Percentiles rank a stretch among this genome's conserved stretches.
Conservation (phyloP, 2,113 vertebrate genomes). For the Coreoperca whiteheadi region DNA sequence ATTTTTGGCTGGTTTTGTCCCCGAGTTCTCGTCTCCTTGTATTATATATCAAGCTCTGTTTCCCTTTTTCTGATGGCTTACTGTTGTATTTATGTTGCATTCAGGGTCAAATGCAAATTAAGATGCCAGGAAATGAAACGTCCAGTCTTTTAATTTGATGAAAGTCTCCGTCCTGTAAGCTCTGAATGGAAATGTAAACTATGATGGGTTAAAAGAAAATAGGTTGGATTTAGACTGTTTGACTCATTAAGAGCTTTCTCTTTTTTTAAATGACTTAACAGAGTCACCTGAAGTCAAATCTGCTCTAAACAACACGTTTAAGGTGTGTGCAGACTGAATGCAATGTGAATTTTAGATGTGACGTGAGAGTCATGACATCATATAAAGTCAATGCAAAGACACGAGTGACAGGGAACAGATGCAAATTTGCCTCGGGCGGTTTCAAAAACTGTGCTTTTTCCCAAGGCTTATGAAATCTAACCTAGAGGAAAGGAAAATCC, state of each 20-base stretch:
- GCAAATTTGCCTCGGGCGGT: too few species aligned
- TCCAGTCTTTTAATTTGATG: not conserved
- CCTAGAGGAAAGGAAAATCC: too few species aligned
- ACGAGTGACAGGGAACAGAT: too few species aligned
- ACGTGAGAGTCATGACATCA: not conserved
- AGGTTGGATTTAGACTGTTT: not conserved
- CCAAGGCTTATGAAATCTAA: too few species aligned
- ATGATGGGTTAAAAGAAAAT: not conserved
- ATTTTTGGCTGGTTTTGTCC: constrained; percentile 39
- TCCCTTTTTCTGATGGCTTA: not conserved
- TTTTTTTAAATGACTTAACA: not conserved
- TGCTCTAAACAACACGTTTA: not conserved
- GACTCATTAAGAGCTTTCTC: not conserved
- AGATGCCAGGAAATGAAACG: not conserved
- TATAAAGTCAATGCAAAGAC: not conserved
- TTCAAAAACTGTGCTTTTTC: too few species aligned
- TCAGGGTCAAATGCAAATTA: constrained; percentile 39
- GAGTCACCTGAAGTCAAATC: too few species aligned
- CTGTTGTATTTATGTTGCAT: constrained; percentile 18
- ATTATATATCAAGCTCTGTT: constrained; percentile 14
- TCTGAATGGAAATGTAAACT: not conserved
- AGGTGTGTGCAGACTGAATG: not conserved
- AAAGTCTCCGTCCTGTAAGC: not conserved
- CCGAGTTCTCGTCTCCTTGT: constrained; percentile 25
- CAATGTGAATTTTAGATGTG: not conserved